phyloP scores from a whole-genome alignment of 2,797 vertebrate species.

The Momotus momota region DNA sequence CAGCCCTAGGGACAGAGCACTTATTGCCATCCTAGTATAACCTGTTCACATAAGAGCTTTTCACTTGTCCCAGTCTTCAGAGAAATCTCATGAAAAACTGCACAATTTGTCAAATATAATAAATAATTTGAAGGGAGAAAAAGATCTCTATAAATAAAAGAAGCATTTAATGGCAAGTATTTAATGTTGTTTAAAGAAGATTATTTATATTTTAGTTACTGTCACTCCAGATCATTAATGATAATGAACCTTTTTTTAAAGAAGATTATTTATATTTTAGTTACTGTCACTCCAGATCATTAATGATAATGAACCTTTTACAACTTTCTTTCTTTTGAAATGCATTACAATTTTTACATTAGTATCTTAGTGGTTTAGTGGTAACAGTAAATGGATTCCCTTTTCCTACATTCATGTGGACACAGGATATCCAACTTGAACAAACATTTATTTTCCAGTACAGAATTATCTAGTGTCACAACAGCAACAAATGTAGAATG shows the following conservation, averaged over 20 bases:
- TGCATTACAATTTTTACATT: not conserved
- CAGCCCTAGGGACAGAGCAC: not conserved
- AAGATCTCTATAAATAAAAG: not conserved
- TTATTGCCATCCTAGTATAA: not conserved
- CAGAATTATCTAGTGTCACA: not conserved
- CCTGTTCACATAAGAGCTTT: not conserved
- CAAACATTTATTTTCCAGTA: not conserved
- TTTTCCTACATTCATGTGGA: not conserved
- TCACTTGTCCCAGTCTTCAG: not conserved
- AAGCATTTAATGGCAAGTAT: not conserved
- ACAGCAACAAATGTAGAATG: not conserved
- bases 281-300: not conserved
- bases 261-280: not conserved
- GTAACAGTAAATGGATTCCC: not conserved
- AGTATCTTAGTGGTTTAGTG: not conserved
- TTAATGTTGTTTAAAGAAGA: not conserved
- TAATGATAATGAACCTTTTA: not conserved
- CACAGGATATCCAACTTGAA: not conserved
- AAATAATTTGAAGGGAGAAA: not conserved
- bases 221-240: not conserved
- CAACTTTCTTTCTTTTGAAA: not conserved
- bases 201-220: not conserved
- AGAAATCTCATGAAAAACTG: not conserved
- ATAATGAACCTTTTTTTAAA: not conserved
- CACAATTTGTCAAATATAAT: not conserved